These are phyloP conservation scores for Drusus annulatus DNA, from an alignment of 1,140 invertebrate genomes.

Conservation along the genomic window DNA sequence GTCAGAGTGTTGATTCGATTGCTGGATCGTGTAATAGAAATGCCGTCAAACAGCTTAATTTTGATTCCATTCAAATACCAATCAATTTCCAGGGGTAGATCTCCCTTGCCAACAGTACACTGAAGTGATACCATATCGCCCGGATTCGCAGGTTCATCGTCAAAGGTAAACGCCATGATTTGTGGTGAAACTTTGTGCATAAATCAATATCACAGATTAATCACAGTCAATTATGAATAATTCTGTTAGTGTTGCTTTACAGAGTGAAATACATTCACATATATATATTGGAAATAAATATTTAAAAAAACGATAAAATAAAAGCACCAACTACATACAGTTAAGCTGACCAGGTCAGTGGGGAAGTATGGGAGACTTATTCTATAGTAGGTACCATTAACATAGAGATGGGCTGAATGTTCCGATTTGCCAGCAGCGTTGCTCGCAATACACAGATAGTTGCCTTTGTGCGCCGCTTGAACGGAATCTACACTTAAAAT, in stretches of 20 bases:
- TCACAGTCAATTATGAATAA: background rate
- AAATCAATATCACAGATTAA: background rate
- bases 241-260: background rate
- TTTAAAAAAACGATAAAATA: background rate
- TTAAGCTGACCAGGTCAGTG: constrained; percentile 42
- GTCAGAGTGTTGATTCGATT: constrained; percentile 71
- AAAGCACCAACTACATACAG: constrained; percentile 17
- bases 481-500: constrained; percentile 73
- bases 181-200: constrained; percentile 75
- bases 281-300: constrained; percentile 24
- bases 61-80: constrained; percentile 70
- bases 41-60: constrained; percentile 65
- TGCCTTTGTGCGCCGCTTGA: constrained; percentile 76
- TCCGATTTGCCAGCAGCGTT: constrained; percentile 77
- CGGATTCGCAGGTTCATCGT: constrained; percentile 76
- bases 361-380: background rate
- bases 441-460: constrained; percentile 80
- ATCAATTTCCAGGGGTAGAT: constrained; percentile 75
- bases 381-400: constrained; percentile 71
- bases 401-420: constrained; percentile 73
- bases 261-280: background rate
- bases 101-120: constrained; percentile 79
- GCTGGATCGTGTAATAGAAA: constrained; percentile 70
- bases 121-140: constrained; percentile 75
- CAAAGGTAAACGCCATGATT: constrained; percentile 77